Evolutionary conservation across 1,140 invertebrate genomes (phyloP).

Genomic region (Lucilia sericata): DNA sequence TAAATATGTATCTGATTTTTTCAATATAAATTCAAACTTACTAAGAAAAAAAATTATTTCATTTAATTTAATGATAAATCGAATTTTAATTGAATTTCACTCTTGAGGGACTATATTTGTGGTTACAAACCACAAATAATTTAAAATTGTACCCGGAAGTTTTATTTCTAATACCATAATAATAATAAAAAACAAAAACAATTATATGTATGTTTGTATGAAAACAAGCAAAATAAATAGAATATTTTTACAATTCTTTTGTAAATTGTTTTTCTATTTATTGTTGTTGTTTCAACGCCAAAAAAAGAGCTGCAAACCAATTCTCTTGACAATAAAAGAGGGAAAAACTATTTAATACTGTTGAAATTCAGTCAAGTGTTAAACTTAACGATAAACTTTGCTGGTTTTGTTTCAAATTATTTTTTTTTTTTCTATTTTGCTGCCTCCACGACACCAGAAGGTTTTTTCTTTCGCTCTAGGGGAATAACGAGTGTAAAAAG

Average conservation of each 20-base stretch:
- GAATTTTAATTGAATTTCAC: conserved; percentile 11
- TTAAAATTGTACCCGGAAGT: conserved; percentile 4
- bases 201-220: background rate
- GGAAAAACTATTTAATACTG: conserved; percentile 32
- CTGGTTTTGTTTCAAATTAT: background rate
- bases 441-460: too few species aligned
- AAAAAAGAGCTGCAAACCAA: background rate
- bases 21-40: too few species aligned
- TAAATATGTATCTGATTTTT: too few species aligned
- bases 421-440: too few species aligned
- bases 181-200: background rate
- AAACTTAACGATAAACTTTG: conserved; percentile 45
- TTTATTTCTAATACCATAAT: background rate
- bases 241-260: too few species aligned
- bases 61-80: background rate
- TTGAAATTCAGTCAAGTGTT: conserved; percentile 40
- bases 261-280: background rate
- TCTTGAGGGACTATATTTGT: background rate
- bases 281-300: too few species aligned
- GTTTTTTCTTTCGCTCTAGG: too few species aligned
- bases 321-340: background rate
- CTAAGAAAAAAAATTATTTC: background rate
- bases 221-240: too few species aligned
- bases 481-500: background rate
- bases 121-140: conserved; percentile 1